Percentiles rank a stretch among this genome's conserved stretches.
phyloP scores from a whole-genome alignment of 2,113 vertebrate species.

The Cyanistes caeruleus region DNA sequence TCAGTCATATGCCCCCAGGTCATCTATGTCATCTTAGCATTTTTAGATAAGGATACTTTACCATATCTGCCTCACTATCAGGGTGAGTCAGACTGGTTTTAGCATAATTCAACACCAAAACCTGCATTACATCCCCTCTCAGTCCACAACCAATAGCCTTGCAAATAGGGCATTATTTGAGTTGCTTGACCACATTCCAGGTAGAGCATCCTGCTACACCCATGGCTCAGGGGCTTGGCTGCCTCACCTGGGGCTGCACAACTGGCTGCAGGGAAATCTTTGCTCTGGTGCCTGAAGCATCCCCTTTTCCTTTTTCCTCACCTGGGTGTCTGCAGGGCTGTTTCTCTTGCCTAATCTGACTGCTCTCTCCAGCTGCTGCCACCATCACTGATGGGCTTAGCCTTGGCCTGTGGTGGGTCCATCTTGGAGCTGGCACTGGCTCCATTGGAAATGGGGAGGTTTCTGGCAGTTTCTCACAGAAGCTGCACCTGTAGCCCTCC shows the following conservation, averaged over 20 bases:
- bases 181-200: not conserved
- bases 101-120: not conserved
- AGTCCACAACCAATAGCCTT: not conserved
- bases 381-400: rapidly evolving
- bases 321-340: not conserved
- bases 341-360: not conserved
- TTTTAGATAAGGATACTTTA: not conserved
- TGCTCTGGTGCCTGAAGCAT: not conserved
- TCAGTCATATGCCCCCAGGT: not conserved
- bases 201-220: not conserved
- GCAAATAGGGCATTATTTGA: not conserved
- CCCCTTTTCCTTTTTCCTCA: not conserved
- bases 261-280: not conserved
- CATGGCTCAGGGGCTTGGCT: not conserved
- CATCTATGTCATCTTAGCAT: not conserved
- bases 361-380: not conserved
- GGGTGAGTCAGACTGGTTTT: not conserved
- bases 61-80: not conserved
- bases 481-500: not conserved
- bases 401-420: not conserved
- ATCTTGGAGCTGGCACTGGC: not conserved
- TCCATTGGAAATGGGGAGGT: not conserved
- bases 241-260: not conserved
- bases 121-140: not conserved
- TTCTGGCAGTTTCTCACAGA: not conserved